Evolutionary conservation across 2,113 vertebrate species (phyloP).

Genomic region (Tachysurus fulvidraco): DNA sequence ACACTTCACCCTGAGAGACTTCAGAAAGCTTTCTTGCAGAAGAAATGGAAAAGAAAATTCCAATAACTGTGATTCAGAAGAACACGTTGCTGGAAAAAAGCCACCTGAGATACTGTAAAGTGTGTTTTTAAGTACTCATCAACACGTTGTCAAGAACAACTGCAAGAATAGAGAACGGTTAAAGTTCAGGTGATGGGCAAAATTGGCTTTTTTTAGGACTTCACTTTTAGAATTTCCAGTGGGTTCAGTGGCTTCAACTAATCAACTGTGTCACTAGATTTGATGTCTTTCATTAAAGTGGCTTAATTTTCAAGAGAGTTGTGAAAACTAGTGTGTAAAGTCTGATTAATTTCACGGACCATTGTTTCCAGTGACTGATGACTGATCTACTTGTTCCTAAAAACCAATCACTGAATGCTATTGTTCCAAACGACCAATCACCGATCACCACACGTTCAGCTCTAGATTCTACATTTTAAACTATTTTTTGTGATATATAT

Average conservation of each 20-base stretch:
- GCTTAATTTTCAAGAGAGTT: neutral
- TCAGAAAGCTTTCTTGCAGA: constrained; percentile 20
- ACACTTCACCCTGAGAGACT: constrained; percentile 29
- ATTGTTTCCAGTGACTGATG: neutral
- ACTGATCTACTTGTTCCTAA: neutral
- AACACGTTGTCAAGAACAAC: neutral
- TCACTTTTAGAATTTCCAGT: neutral
- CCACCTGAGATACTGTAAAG: neutral
- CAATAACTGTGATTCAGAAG: constrained; percentile 13
- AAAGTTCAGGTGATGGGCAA: neutral
- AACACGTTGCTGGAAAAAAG: neutral
- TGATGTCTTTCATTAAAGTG: neutral
- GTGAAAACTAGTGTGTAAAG: neutral
- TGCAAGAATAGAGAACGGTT: neutral
- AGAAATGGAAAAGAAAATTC: neutral
- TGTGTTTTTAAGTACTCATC: neutral
- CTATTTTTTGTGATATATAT: neutral
- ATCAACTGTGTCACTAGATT: neutral
- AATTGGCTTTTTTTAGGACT: neutral
- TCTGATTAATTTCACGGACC: neutral
- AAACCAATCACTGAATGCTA: neutral
- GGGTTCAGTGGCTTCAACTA: too few relatives aligned
- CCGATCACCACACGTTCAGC: neutral
- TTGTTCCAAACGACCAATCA: neutral
- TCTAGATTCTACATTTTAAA: neutral